Evolutionary conservation across 2,888 invertebrate species (phyloP).

Genomic region (Noctua janthina): DNA sequence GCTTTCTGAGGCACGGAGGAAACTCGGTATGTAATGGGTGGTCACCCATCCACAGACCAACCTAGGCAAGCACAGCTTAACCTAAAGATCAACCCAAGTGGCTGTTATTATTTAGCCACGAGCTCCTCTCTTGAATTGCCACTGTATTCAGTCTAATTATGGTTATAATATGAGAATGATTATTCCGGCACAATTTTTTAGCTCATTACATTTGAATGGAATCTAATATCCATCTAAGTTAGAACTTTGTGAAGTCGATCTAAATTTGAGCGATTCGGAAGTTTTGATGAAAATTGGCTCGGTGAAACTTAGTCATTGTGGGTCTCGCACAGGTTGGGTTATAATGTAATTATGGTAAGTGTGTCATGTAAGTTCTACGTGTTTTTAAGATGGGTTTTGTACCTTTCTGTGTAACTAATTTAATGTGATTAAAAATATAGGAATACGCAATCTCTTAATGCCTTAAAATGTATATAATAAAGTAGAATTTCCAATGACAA

Average conservation of each 20-base stretch:
- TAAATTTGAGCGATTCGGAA: conserved; percentile 62
- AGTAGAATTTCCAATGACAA: not conserved
- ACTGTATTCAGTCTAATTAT: not conserved
- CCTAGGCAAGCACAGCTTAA: no score
- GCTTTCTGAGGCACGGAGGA: no score
- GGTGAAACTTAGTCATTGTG: conserved; percentile 55
- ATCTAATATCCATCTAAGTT: conserved; percentile 53
- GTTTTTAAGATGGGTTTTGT: conserved; percentile 16
- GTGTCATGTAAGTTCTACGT: conserved; percentile 32
- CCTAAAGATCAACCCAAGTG: no score
- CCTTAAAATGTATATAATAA: not conserved
- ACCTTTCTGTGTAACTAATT: not conserved
- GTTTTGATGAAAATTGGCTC: conserved; percentile 65
- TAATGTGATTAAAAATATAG: not conserved
- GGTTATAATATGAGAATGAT: not conserved
- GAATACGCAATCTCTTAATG: not conserved
- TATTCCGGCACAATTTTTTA: conserved; percentile 21
- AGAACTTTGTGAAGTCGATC: conserved; percentile 61
- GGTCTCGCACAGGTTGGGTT: conserved; percentile 25
- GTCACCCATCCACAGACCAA: no score
- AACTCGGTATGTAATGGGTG: no score
- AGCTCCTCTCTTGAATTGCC: not conserved
- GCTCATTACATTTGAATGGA: conserved; percentile 39
- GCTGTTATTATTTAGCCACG: no score
- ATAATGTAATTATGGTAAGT: conserved; percentile 44